phyloP scores from a whole-genome alignment of 2,888 invertebrate species.

The Nephrotoma appendiculata region DNA sequence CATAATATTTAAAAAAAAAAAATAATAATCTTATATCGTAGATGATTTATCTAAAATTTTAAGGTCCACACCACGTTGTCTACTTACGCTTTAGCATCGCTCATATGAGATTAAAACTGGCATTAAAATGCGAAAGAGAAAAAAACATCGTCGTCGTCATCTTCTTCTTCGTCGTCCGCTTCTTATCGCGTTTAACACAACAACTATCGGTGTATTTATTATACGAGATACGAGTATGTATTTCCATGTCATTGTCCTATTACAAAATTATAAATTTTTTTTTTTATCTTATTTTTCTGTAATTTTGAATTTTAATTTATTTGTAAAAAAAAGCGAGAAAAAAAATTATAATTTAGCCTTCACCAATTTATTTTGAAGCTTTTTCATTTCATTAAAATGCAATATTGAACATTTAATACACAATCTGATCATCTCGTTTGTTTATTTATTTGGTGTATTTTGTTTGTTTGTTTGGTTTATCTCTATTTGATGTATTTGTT shows the following conservation, averaged over 20 bases:
- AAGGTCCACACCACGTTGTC: background rate
- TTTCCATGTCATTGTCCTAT: background rate
- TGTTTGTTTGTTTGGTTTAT: background rate
- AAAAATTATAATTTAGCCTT: background rate
- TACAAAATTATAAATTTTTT: background rate
- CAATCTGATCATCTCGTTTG: background rate
- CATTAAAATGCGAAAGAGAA: background rate
- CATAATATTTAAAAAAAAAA: background rate
- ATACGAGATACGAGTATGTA: background rate
- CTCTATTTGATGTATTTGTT: background rate
- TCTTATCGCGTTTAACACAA: background rate
- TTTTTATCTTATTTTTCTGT: background rate
- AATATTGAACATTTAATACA: background rate
- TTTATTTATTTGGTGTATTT: background rate
- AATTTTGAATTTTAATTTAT: background rate
- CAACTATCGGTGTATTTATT: background rate
- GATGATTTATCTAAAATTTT: background rate
- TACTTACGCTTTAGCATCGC: background rate
- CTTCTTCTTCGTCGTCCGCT: background rate
- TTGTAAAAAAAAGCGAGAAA: background rate
- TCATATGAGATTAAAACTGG: background rate
- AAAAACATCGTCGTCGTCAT: background rate
- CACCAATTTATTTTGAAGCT: background rate
- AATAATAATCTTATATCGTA: background rate
- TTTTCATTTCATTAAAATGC: background rate